These are phyloP conservation scores for Muscidifurax raptorellus DNA, from an alignment of 1,140 invertebrate genomes.

Conservation along the genomic window DNA sequence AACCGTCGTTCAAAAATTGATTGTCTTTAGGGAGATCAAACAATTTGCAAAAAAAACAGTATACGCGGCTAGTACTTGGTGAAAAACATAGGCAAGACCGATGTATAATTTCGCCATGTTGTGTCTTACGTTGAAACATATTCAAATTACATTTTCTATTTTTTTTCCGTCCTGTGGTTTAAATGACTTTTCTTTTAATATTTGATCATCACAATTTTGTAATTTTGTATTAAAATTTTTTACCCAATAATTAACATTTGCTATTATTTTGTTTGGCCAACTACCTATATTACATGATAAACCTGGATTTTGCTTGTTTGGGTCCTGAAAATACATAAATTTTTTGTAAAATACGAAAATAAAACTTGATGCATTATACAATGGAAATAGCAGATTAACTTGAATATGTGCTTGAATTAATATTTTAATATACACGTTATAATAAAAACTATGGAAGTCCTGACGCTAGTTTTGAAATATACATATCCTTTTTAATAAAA, in stretches of 20 bases:
- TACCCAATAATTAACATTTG: neutral
- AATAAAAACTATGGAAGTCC: too few species aligned
- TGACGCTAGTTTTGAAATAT: too few species aligned
- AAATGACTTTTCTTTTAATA: too few species aligned
- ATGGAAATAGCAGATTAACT: too few species aligned
- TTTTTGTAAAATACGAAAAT: too few species aligned
- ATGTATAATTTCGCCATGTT: neutral
- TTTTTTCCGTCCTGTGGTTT: neutral
- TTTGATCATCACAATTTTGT: too few species aligned
- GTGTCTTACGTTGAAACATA: slow-evolving; percentile 5
- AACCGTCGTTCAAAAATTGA: neutral
- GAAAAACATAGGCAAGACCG: neutral
- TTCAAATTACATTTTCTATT: neutral
- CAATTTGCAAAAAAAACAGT: slow-evolving; percentile 5
- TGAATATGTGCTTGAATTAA: too few species aligned
- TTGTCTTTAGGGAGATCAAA: neutral
- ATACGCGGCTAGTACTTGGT: neutral
- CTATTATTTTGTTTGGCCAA: neutral
- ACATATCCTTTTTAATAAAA: too few species aligned
- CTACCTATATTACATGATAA: neutral
- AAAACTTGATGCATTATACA: too few species aligned
- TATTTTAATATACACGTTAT: too few species aligned
- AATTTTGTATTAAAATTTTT: neutral
- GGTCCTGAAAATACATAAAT: too few species aligned
- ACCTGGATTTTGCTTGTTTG: neutral